phyloP scores from a whole-genome alignment of 2,113 vertebrate genomes.

The Equus quagga region DNA sequence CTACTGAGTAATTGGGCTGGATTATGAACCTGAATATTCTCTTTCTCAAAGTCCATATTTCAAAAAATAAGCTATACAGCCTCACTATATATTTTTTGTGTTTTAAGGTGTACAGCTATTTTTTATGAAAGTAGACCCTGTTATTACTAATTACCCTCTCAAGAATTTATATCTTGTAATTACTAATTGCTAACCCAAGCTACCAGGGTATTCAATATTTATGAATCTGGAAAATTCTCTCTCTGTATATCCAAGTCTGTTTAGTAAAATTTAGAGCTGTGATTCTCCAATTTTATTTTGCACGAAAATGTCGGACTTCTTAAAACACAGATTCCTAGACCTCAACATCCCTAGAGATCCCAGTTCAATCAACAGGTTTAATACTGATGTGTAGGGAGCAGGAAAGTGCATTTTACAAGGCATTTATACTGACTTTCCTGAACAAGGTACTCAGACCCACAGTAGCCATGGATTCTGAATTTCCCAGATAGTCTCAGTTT shows the following conservation, averaged over 20 bases:
- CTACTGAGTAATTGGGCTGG: not conserved
- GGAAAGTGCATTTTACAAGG: not conserved
- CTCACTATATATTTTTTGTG: not conserved
- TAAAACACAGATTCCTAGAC: not conserved
- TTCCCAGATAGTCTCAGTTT: not conserved
- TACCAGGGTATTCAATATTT: not conserved
- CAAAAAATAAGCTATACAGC: not conserved
- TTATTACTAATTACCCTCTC: not conserved
- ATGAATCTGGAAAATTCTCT: not conserved
- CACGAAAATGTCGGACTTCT: not conserved
- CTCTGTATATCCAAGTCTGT: not conserved
- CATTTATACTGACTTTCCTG: not conserved
- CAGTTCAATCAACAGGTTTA: not conserved
- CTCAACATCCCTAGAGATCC: not conserved
- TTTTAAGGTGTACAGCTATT: not conserved
- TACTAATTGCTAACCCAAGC: not conserved
- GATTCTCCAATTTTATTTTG: not conserved
- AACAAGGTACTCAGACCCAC: not conserved
- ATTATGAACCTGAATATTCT: not conserved
- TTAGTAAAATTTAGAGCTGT: not conserved
- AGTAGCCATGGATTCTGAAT: not conserved
- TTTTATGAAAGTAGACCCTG: not conserved
- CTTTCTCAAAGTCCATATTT: not conserved
- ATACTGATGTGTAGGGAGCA: not conserved
- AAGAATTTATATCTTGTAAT: not conserved